A percentile compares a stretch with the other conserved stretches of the same genome.
Evolutionary conservation across 2,888 invertebrate genomes (phyloP).

Genomic region (Cephus pulcher): DNA sequence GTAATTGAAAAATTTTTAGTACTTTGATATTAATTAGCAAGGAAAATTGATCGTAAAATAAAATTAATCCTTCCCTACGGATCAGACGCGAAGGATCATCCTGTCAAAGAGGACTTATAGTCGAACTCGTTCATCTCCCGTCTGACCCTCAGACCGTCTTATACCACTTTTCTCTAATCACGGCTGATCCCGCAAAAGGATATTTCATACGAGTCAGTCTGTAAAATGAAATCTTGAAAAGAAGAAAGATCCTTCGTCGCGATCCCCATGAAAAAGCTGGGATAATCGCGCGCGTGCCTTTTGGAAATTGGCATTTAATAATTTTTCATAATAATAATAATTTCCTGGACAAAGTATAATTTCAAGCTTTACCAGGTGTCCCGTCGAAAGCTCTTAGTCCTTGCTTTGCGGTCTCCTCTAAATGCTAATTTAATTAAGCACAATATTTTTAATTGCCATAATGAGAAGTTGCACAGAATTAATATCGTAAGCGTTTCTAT

Average conservation of each 20-base stretch:
- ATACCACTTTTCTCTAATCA: not conserved
- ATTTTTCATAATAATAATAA: not conserved
- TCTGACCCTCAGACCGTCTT: not conserved
- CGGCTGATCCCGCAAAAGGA: not conserved
- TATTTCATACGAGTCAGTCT: not conserved
- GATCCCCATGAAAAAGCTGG: not conserved
- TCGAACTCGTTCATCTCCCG: not conserved
- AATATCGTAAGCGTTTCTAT: not conserved
- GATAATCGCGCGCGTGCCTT: no score
- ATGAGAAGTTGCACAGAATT: not conserved
- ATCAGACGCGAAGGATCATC: not conserved
- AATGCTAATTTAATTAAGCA: not conserved
- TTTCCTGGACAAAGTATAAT: not conserved
- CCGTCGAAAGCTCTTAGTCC: not conserved
- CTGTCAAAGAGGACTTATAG: not conserved
- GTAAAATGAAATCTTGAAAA: not conserved
- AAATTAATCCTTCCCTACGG: not conserved
- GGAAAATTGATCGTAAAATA: not conserved
- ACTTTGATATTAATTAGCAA: not conserved
- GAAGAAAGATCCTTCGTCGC: not conserved
- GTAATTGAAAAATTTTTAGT: not conserved
- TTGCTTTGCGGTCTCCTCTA: not conserved
- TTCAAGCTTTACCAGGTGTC: not conserved
- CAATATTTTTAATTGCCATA: not conserved
- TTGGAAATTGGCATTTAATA: not conserved